Base-by-base conservation (phyloP, 1,140 invertebrate species). In the Drosophila mauritiana region DNA sequence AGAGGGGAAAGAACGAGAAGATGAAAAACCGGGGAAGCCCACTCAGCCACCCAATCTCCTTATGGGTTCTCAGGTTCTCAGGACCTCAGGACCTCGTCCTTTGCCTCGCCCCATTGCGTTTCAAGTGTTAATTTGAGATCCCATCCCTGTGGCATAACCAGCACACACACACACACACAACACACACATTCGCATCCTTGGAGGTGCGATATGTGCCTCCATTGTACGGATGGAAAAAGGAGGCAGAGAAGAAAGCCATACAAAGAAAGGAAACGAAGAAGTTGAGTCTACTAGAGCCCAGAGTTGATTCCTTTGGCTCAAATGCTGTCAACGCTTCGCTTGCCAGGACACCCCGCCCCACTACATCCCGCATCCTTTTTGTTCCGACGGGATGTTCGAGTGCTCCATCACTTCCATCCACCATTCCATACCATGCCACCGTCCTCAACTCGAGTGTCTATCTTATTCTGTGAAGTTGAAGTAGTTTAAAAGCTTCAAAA, bases 41-140 rank as follows among this genome's bases (percentile, higher is more conserved):
- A 61, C 49, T 70, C 15, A 25, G 39, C 12, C 27, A 25, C 63
- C 42, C 63, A 67, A 64, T 68, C 69, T 48, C n/a, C 48, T 15
- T 27, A 31, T 8, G 17, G 54, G 22, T 27, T 61, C 55, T 61
- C 39, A 61, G 39, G n/a, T 57, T 54, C 8, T 45, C 6, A 37
- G 8, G 25, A 22, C 22, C 13, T 15, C 46, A n/a, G 46, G 25
- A 27, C 11, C 43, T 13, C 40, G 27, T 46, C 43, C 65, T 42
- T 48, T 34, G 45, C 25, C 22, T 59, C 59, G 78, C 63, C 64
- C 59, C 78, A 80, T 81, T 76, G 78, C 65, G 59, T 64, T 73
- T 81, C 78, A 81, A 81, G 79, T 81, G 78, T 81, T 81, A 81
- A 81, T 81, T 81, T 81, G 79, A 81, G 62, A 81, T 81, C 78